Base-by-base conservation (phyloP, 2,113 vertebrate species). In the Osmerus mordax region DNA sequence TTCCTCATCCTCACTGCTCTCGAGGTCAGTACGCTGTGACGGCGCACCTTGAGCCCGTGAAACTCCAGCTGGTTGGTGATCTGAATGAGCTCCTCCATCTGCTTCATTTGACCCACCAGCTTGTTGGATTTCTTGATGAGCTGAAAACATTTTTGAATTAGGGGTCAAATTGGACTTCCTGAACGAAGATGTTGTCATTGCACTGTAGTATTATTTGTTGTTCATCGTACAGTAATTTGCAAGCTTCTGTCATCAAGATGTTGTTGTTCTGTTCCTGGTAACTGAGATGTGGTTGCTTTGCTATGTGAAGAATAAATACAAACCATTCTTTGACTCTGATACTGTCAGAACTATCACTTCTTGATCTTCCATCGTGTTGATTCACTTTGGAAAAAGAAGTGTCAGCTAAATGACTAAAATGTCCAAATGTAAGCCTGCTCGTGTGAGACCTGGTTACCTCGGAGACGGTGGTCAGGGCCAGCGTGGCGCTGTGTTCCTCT, bases 81-180 rank as follows among this genome's bases (percentile, higher is more conserved):
- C 6, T 91, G 80, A 52, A 94, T 91, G 55, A 94, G 84, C 70
- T 94, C 92, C 65, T 94, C 93, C 0, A 91, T 93, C 83, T 93
- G 91, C 71, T 91, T 93, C 92, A 94, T 93, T 55, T 91, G 89
- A 0, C 92, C 93, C 18, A 94, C 92, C 78, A 93, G 90, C 0
- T 86, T 85, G 25, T 93, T 93, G 67, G 92, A 92, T 0, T 92
- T 88, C 73, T 89, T 88, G 14, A 93, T 92, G 47, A 93, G 91
- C 93, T 93, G 83, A 36, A 71, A 72, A 52, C 41, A 11, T 47
- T 47, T 11, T 47, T 47, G 13, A 47, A 47, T 47, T 47, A 47
- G 9, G 41, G 41, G 2, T 47, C 41, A 47, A 47, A 47, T 4
- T 47, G 2, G 9, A 47, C 41, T 47, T 2, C 9, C 9, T 11